These are phyloP conservation scores for Clepsis dumicolana DNA, from an alignment of 2,888 invertebrate genomes.

Conservation along the genomic window DNA sequence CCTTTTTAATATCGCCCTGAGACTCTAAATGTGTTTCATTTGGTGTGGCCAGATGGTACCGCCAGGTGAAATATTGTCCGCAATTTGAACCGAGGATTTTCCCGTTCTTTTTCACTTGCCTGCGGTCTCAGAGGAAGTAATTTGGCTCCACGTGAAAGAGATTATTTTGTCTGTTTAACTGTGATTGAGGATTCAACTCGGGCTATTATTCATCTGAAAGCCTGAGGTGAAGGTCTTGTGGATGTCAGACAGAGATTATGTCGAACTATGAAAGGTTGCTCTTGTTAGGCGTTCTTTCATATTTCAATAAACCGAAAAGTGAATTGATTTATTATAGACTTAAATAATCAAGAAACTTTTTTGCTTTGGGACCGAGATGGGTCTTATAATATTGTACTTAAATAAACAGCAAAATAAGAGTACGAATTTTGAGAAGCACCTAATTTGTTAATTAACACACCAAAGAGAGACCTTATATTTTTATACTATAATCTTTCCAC, in stretches of 20 bases:
- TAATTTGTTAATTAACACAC: no score
- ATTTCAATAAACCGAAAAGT: neutral
- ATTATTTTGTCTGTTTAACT: constrained; percentile 28
- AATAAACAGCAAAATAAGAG: neutral
- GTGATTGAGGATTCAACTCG: constrained; percentile 25
- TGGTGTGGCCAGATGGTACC: constrained; percentile 65
- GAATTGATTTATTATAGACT: neutral
- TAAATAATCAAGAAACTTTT: neutral
- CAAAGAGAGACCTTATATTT: no score
- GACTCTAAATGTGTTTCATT: constrained; percentile 67
- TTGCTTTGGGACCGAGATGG: neutral
- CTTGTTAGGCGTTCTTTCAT: neutral
- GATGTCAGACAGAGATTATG: neutral
- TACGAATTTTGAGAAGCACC: no score
- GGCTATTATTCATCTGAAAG: constrained; percentile 26
- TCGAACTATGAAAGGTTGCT: neutral
- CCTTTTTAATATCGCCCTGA: constrained; percentile 62
- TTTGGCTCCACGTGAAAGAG: constrained; percentile 45
- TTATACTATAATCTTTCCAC: no score
- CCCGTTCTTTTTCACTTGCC: constrained; percentile 55
- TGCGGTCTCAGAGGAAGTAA: constrained; percentile 49
- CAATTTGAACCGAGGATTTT: constrained; percentile 57
- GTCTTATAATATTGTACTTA: neutral
- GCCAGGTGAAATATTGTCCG: constrained; percentile 66
- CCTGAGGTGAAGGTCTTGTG: constrained; percentile 35